Evolutionary conservation across 2,113 vertebrate species (phyloP).

Genomic region (Strix uralensis): DNA sequence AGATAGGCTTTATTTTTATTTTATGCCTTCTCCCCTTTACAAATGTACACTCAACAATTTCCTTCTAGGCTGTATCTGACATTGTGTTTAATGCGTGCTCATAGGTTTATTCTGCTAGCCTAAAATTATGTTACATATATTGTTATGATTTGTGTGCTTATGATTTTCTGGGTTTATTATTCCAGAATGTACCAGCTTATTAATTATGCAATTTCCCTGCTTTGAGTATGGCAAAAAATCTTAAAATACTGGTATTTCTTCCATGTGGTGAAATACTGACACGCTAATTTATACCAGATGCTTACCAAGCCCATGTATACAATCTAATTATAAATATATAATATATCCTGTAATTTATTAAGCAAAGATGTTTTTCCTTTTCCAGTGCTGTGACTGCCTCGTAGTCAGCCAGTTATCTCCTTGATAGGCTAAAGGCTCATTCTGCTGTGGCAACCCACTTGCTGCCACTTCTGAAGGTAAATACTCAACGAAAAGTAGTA

Average conservation of each 20-base stretch:
- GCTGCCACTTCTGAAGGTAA: background rate
- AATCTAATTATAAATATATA: background rate
- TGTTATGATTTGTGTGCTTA: background rate
- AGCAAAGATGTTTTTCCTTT: background rate
- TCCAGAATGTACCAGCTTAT: background rate
- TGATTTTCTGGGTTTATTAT: background rate
- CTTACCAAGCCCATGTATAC: background rate
- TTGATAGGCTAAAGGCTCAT: background rate
- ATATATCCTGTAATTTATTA: background rate
- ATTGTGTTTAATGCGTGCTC: background rate
- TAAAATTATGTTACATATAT: background rate
- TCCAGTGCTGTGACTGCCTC: background rate
- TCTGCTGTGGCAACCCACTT: background rate
- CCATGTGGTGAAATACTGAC: background rate
- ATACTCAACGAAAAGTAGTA: background rate
- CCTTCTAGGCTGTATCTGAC: background rate
- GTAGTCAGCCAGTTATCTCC: background rate
- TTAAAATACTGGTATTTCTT: conserved; percentile 13
- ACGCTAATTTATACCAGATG: background rate
- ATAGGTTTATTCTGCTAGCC: background rate
- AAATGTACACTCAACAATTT: background rate
- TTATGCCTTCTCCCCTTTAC: background rate
- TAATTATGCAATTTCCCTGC: background rate
- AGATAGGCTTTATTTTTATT: background rate
- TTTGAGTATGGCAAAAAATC: background rate